phyloP scores from a whole-genome alignment of 2,113 vertebrate species.

The Corydoras maculifer region DNA sequence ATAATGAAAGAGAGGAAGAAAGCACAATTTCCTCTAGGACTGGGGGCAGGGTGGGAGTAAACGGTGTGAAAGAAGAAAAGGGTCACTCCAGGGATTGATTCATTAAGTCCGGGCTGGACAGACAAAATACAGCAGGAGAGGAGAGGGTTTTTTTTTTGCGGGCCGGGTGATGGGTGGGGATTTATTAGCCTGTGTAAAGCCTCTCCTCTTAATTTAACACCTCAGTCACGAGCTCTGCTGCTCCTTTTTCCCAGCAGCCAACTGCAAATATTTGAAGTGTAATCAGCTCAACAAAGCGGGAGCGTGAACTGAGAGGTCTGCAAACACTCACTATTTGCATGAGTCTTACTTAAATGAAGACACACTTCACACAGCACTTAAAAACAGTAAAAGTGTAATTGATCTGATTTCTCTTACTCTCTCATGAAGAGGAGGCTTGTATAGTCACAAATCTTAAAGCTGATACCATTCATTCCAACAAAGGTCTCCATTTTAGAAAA shows the following conservation, averaged over 20 bases:
- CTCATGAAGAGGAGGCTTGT: neutral
- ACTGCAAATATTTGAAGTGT: too few species aligned
- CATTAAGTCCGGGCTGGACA: neutral
- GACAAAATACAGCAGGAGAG: neutral
- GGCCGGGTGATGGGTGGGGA: too few species aligned
- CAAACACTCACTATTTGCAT: too few species aligned
- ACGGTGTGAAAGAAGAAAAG: slow-evolving; percentile 27
- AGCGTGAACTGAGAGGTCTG: too few species aligned
- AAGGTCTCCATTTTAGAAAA: neutral
- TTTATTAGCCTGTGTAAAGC: too few species aligned
- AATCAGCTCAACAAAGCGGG: too few species aligned
- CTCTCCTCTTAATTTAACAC: too few species aligned
- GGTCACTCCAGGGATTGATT: slow-evolving; percentile 27
- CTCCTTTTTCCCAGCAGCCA: too few species aligned
- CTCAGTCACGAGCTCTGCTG: too few species aligned
- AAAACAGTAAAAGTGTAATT: slow-evolving; percentile 48
- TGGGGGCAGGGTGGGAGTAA: slow-evolving; percentile 43
- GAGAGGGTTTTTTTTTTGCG: too few species aligned
- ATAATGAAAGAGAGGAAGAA: slow-evolving; percentile 7
- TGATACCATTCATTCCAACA: neutral
- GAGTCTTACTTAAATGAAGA: too few species aligned
- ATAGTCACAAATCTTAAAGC: neutral
- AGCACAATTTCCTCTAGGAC: slow-evolving; percentile 20
- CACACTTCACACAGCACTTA: slow-evolving; percentile 54
- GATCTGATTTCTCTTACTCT: slow-evolving; percentile 15